Base-by-base conservation (phyloP, 1,140 invertebrate species). In the Nasonia longicornis region DNA sequence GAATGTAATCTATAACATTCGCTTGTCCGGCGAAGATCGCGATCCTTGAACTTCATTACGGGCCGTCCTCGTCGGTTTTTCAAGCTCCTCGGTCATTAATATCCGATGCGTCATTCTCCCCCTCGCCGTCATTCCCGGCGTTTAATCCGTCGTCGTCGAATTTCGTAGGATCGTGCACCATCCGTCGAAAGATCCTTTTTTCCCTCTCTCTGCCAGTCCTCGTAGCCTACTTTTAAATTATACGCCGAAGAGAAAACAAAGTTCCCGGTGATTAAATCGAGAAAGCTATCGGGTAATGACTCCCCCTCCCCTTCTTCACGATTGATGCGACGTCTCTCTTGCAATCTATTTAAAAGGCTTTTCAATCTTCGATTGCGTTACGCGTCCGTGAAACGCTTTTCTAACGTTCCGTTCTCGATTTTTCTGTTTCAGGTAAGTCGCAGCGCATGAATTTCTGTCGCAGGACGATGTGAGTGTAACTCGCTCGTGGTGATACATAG, bases 341-440 rank as follows among this genome's bases (percentile, higher is more conserved):
- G 87, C 85, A 86, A 89, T 89, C 85, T 86, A 83, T 85, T 86
- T 89, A 86, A 87, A 85, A 84, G 83, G 84, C 84, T 84, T 84
- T 85, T 82, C 71, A 16, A 12, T 16, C 45, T 48, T 14, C 38
- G 38, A 42, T 48, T 14, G 45, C 3, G 2, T 45, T 45, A 12
- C 12, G 42, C 12, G 42, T 11, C 8, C 12, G 12, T 8, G 2
- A 48, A 48, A 48, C 48, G 48, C 52, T 3, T 7, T n/a, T 58
- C 52, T 58, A 58, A 58, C 52, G 38, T 10, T n/a, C 6, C n/a
- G n/a, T 2, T 6, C 52, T 58, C 3, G 10, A 48, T 58, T 58
- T 58, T 58, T 58, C 20, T 58, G 52, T 58, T 58, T 58, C 52
- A 58, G 52, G 52, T 58, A 58, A 58, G 52, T 58, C 20, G 48